phyloP scores from a whole-genome alignment of 2,888 invertebrate species.

The Ophraella communa region DNA sequence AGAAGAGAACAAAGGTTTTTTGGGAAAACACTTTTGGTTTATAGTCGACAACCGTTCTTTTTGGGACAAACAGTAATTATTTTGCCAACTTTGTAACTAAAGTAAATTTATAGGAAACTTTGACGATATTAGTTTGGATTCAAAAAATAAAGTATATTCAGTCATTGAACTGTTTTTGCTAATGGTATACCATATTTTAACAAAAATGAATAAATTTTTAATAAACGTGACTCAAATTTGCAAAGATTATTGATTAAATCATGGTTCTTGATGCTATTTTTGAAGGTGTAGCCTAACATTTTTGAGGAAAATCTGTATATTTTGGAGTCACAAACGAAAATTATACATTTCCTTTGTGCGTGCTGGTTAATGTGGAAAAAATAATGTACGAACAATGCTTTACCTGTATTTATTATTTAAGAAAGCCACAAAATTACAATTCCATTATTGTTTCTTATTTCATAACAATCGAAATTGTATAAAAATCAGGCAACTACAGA shows the following conservation, averaged over 20 bases:
- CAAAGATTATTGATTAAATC: neutral
- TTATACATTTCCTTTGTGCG: neutral
- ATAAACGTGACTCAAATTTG: neutral
- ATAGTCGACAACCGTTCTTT: too few relatives aligned
- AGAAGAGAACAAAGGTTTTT: too few relatives aligned
- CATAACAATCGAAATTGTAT: constrained; percentile 3
- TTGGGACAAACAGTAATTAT: too few relatives aligned
- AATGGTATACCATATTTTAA: neutral
- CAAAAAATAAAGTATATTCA: too few relatives aligned
- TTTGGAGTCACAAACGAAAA: neutral
- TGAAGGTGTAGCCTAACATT: neutral
- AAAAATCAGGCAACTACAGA: constrained; percentile 19
- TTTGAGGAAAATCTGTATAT: neutral
- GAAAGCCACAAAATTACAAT: constrained; percentile 26
- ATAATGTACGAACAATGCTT: constrained; percentile 10
- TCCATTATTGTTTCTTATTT: constrained; percentile 20
- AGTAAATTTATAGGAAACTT: too few relatives aligned
- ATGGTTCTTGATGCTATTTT: constrained; percentile 13
- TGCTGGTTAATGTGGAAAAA: constrained; percentile 4
- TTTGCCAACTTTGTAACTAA: too few relatives aligned
- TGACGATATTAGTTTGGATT: too few relatives aligned
- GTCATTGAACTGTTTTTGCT: too few relatives aligned
- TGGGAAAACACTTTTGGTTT: too few relatives aligned
- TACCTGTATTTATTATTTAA: constrained; percentile 18
- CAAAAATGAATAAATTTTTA: neutral